Evolutionary conservation across 2,113 vertebrate genomes (phyloP).

Genomic region (Caloenas nicobarica): DNA sequence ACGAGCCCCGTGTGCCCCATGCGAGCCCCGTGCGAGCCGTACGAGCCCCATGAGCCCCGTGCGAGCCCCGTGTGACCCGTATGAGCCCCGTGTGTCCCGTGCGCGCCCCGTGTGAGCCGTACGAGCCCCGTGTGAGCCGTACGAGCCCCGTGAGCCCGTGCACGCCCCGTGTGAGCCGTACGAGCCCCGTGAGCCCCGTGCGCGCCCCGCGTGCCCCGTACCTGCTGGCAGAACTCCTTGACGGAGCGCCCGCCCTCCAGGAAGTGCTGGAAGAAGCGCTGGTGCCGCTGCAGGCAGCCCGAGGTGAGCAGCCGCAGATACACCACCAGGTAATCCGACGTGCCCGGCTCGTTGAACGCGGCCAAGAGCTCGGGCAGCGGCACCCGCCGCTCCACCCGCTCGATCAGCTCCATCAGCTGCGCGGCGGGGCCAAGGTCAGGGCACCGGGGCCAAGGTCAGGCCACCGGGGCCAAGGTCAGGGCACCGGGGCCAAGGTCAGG

Average conservation of each 20-base stretch:
- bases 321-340: slow-evolving; percentile 93
- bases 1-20: not conserved
- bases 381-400: slow-evolving; percentile 88
- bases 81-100: too few relatives aligned
- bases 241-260: slow-evolving; percentile 92
- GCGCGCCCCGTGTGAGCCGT: too few relatives aligned
- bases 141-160: too few relatives aligned
- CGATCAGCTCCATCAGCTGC: slow-evolving; percentile 95
- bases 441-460: too few relatives aligned
- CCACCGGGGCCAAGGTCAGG: too few relatives aligned
- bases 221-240: slow-evolving; percentile 94
- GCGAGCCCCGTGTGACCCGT: too few relatives aligned
- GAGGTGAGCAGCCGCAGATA: slow-evolving; percentile 94
- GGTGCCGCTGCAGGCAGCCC: slow-evolving; percentile 89
- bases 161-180: too few relatives aligned
- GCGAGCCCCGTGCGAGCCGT: not conserved
- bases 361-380: slow-evolving; percentile 82
- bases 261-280: slow-evolving; percentile 93
- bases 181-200: not conserved
- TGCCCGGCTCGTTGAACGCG: slow-evolving; percentile 93
- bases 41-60: too few relatives aligned
- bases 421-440: too few relatives aligned
- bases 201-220: not conserved
- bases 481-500: too few relatives aligned
- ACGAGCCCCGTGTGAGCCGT: too few relatives aligned